Percentiles rank a stretch among this genome's conserved stretches.
These are phyloP conservation scores for Platyscelio sp. DNA, from an alignment of 2,888 invertebrate genomes.

Conservation along the genomic window DNA sequence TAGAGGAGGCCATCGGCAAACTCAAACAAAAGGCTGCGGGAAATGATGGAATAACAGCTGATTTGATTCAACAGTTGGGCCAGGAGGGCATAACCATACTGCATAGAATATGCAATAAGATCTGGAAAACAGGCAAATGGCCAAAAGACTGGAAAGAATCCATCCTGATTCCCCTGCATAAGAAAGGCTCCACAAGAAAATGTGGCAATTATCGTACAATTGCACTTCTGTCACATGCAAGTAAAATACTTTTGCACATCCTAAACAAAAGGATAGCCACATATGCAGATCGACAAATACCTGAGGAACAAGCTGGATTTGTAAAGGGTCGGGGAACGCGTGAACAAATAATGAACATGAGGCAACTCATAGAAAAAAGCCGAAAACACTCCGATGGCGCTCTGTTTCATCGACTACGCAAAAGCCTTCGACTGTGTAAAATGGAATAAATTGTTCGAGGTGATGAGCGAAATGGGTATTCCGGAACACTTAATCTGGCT, in stretches of 20 bases:
- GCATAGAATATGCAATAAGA: not conserved
- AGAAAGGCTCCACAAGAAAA: not conserved
- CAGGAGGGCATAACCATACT: too few species aligned
- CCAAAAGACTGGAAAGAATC: not conserved
- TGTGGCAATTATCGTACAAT: not conserved
- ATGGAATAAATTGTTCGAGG: not conserved
- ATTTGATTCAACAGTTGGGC: too few species aligned
- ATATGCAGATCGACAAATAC: not conserved
- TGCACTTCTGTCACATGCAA: not conserved
- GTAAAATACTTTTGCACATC: not conserved
- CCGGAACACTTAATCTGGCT: not conserved
- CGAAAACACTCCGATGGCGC: not conserved
- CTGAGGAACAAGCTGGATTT: not conserved
- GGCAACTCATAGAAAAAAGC: slow-evolving; percentile 1
- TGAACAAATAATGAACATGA: not conserved
- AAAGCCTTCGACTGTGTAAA: slow-evolving; percentile 5
- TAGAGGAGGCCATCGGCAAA: too few species aligned
- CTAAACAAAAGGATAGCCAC: not conserved
- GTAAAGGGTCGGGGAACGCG: not conserved
- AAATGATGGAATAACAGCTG: too few species aligned
- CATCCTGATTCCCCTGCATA: not conserved
- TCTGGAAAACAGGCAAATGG: not conserved
- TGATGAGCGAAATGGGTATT: not conserved
- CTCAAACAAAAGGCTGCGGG: too few species aligned
- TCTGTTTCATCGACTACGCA: not conserved